Evolutionary conservation across 2,888 invertebrate genomes (phyloP), one percentile per base, ranked within the genome.

Genomic region (Ornithoptera alexandrae): DNA sequence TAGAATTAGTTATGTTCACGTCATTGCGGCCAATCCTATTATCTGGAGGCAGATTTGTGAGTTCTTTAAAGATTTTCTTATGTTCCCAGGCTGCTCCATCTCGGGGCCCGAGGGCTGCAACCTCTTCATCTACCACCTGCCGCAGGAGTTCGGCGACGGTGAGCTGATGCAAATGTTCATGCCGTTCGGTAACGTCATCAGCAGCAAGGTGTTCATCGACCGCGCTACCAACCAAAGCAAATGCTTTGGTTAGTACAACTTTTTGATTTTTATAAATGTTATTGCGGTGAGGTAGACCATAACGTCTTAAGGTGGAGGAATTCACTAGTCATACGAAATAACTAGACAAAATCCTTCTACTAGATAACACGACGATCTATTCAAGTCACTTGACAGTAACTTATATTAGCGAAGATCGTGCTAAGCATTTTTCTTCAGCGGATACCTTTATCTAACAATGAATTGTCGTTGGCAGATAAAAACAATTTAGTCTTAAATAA

Each of bases 91-190:
- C 90, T 97, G 97, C 94, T 97, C 97, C 87, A 97, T 97, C 94
- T 97, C 97, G 89, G 99, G 99, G 88, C 99, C 99, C 79, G 99
- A 99, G 94, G 99, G 99, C 88, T 99, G 99, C 95, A 99, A 99
- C 93, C 96, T 99, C 83, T 99, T 99, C 95, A 99, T 99, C 94
- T 99, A 99, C 94, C 99, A 99, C 94, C 96, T 99, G 93, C 99
- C 99, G 79, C 99, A 99, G 94, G 99, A 99, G 94, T 99, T 99
- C 88, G 99, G 99, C 71, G 99, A 99, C 90, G 96, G 97, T 74
- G 99, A 99, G 93, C 95, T 99, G 87, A 99, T 99, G 96, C 99
- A 99, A 94, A 99, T 99, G 99, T 99, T 99, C 94, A 95, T 99
- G 90, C 99, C 99, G 75, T 99, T 99, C 90, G 99, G 99, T 82